These are phyloP conservation scores for Bombus soroeensis DNA, from an alignment of 1,140 invertebrate genomes.

Conservation along the genomic window DNA sequence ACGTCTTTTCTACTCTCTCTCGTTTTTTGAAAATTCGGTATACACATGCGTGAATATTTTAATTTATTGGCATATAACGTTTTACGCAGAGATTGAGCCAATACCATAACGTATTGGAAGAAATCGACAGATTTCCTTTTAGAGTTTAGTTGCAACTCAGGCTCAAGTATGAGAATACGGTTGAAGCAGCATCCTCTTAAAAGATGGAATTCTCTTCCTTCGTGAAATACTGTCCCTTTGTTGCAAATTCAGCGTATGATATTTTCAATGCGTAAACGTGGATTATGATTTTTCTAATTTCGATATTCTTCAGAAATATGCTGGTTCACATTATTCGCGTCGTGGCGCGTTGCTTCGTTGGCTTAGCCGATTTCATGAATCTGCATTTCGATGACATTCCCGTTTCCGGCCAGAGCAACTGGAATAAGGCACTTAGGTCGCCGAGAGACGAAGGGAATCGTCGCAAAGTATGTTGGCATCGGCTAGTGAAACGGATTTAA, in stretches of 20 bases:
- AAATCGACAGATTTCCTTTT: too few relatives aligned
- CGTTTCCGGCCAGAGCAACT: constrained; percentile 18
- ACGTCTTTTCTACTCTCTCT: background rate
- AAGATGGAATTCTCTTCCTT: background rate
- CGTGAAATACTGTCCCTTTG: background rate
- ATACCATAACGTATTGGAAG: too few relatives aligned
- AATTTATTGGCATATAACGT: too few relatives aligned
- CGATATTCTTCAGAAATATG: background rate
- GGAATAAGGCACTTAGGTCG: background rate
- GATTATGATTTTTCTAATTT: background rate
- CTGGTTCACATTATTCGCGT: background rate
- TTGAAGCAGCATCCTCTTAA: background rate
- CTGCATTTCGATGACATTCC: constrained; percentile 49
- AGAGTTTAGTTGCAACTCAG: too few relatives aligned
- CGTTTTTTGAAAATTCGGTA: background rate
- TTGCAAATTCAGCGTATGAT: background rate
- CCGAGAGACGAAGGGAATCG: constrained; percentile 24
- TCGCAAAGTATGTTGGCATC: constrained; percentile 47
- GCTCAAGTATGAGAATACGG: too few relatives aligned
- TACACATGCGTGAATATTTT: background rate
- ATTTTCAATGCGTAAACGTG: background rate
- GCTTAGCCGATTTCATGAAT: constrained; percentile 47
- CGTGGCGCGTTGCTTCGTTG: background rate
- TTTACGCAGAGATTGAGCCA: background rate
- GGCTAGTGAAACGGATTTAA: constrained; percentile 70